A percentile compares a stretch with the other conserved stretches of the same genome.
phyloP scores from a whole-genome alignment of 2,888 invertebrate species.

The Limnephilus auricula region DNA sequence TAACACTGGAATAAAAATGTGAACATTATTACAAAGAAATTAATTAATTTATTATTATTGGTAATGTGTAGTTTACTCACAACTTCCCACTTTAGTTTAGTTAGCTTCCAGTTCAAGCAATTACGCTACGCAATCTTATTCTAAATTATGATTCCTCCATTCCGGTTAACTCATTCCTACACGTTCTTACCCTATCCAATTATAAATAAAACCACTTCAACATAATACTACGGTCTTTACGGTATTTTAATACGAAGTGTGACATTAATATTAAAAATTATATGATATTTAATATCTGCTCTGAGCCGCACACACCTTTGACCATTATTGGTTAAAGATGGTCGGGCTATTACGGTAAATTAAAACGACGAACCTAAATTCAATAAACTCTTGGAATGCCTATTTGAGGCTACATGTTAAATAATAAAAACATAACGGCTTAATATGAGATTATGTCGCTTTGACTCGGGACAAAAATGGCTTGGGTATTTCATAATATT shows the following conservation, averaged over 20 bases:
- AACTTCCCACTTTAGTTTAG: no score
- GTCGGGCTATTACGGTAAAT: conserved; percentile 13
- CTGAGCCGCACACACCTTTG: neutral
- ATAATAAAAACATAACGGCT: conserved; percentile 23
- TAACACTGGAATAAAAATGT: no score
- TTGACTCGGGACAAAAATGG: neutral
- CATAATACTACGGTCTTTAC: neutral
- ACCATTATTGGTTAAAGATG: neutral
- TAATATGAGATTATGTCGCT: neutral
- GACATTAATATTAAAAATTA: neutral
- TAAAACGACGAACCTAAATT: conserved; percentile 17
- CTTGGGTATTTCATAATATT: neutral
- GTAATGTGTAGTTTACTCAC: no score
- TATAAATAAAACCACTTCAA: neutral
- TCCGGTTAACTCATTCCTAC: neutral
- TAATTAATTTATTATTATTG: no score
- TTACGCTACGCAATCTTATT: neutral
- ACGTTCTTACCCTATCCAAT: neutral
- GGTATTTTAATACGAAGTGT: neutral
- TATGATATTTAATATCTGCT: neutral
- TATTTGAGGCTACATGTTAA: neutral
- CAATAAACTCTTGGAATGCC: neutral
- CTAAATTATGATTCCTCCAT: neutral
- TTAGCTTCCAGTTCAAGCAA: no score
- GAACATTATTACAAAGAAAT: no score